phyloP scores from a whole-genome alignment of 2,797 vertebrate species.

The Squalus acanthias region DNA sequence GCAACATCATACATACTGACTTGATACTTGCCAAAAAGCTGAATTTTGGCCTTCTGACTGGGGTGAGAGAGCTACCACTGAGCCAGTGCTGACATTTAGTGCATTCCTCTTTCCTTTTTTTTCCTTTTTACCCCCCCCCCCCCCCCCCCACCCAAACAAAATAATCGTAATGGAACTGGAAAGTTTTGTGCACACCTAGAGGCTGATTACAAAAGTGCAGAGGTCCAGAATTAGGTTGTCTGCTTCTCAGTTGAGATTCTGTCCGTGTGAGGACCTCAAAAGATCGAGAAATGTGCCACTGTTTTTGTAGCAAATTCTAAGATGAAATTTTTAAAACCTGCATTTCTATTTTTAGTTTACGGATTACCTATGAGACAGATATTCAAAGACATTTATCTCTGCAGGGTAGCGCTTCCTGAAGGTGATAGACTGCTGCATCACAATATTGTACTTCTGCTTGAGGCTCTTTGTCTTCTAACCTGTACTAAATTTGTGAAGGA shows the following conservation, averaged over 20 bases:
- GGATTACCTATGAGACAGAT: background rate
- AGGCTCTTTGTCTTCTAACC: conserved; percentile 58
- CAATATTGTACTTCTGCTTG: conserved; percentile 56
- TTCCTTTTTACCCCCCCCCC: too few species aligned
- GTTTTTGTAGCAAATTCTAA: background rate
- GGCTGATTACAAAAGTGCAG: background rate
- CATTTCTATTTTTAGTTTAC: conserved; percentile 37
- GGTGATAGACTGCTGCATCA: conserved; percentile 4
- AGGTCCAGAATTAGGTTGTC: background rate
- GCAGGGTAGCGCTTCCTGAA: conserved; percentile 42
- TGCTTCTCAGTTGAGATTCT: background rate
- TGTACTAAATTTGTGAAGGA: conserved; percentile 52
- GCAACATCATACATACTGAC: background rate
- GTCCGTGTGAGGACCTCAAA: background rate
- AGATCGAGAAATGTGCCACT: background rate
- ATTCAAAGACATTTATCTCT: conserved; percentile 46
- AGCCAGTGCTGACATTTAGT: background rate
- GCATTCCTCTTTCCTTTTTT: background rate
- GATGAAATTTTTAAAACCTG: background rate
- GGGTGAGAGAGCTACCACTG: background rate
- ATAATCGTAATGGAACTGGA: background rate
- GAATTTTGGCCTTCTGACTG: background rate
- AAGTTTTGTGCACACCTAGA: background rate
- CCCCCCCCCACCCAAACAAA: background rate
- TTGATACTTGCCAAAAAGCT: background rate